Evolutionary conservation across 2,113 vertebrate genomes (phyloP), one percentile per base, ranked within the genome.

Genomic region (Elephas maximus): DNA sequence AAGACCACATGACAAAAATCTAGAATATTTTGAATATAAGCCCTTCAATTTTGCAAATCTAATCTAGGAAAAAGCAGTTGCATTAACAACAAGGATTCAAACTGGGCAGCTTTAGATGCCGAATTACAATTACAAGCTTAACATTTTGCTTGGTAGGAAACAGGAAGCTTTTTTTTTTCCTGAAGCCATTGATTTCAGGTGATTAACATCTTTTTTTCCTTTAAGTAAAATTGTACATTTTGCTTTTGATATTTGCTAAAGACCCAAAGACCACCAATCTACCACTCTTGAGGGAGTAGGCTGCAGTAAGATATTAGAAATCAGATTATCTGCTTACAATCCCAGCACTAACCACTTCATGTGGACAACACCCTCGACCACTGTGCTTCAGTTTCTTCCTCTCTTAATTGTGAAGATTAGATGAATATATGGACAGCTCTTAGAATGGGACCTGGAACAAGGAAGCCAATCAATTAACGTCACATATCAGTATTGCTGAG

Each of bases 41-140:
- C 23, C 8, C 2, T 79, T 81, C 65, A 14, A 2, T 78, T 94
- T 88, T 85, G 12, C 23, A 89, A 88, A 92, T 87, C 24, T 95
- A 60, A 88, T 89, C 17, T 86, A 53, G 65, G 76, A 33, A 87
- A 84, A 92, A 8, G 23, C 23, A 41, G 93, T 85, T 97, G 87
- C 84, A 97, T 93, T 97, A 81, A 73, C 86, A 95, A 97, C 78
- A 74, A 83, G 57, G 15, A 84, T 57, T 88, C 63, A 90, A 92
- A 83, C 1, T 71, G 73, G 91, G 21, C 60, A 93, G 65, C 17
- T 48, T 97, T 57, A 82, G 48, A 79, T 60, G 15, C 44, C 71
- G 21, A 76, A 90, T 71, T 90, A 33, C 69, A 94, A 97, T 85
- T 92, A 87, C 9, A 93, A 94, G 44, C 4, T 37, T 91, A 51